phyloP scores from a whole-genome alignment of 1,140 invertebrate genomes.

The Amphibalanus amphitrite region DNA sequence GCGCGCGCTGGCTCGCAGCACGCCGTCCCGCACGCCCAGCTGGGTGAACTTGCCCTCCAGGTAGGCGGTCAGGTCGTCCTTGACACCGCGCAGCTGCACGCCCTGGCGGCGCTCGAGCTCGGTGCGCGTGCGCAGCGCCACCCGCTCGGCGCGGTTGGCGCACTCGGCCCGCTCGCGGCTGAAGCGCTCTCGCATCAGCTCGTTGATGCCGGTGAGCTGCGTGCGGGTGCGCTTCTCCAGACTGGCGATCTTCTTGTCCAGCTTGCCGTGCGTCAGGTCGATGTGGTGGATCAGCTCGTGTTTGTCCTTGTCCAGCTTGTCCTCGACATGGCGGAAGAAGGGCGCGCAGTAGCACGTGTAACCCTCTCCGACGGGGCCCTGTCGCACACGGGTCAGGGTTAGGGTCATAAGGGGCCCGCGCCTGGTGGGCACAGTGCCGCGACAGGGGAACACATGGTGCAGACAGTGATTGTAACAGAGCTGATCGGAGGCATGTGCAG shows the following conservation, averaged over 20 bases:
- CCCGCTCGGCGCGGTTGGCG: no score
- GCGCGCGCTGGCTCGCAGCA: no score
- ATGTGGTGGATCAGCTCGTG: conserved; percentile 68
- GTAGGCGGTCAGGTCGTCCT: background rate
- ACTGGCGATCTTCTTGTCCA: conserved; percentile 57
- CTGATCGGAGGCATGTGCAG: no score
- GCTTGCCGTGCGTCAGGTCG: conserved; percentile 53
- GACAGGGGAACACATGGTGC: no score
- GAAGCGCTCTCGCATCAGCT: background rate
- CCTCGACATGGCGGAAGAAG: conserved; percentile 70
- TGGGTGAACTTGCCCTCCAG: background rate
- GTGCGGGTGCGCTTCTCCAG: conserved; percentile 57
- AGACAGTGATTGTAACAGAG: background rate
- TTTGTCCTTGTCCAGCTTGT: conserved; percentile 63
- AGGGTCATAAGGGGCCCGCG: no score
- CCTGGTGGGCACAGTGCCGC: no score
- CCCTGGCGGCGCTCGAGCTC: background rate
- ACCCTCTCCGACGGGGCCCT: conserved; percentile 71
- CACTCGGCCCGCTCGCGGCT: background rate
- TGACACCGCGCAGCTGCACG: background rate
- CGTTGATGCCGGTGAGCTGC: conserved; percentile 46
- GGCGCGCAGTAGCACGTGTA: conserved; percentile 67
- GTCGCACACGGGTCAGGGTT: no score
- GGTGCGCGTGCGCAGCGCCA: background rate
- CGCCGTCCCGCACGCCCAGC: background rate